Evolutionary conservation across 2,797 vertebrate genomes (phyloP).

Genomic region (Xyrichtys novacula): DNA sequence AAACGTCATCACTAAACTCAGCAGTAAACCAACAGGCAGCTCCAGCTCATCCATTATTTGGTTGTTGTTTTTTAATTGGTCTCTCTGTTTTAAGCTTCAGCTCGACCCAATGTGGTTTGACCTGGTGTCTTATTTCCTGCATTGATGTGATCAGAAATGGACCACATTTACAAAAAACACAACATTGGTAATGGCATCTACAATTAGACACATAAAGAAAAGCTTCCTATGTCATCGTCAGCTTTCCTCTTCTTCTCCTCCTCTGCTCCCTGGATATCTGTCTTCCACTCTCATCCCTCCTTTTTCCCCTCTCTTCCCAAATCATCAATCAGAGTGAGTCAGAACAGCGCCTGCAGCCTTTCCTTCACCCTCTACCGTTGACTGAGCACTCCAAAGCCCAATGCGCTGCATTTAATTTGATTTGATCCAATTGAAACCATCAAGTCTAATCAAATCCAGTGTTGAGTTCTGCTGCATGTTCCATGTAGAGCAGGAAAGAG

Average conservation of each 20-base stretch:
- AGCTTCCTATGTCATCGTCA: conserved; percentile 19
- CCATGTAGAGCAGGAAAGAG: conserved; percentile 37
- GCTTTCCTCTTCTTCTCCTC: conserved; percentile 12
- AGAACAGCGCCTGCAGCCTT: conserved; percentile 61
- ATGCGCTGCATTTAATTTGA: conserved; percentile 62
- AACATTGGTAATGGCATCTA: conserved; percentile 16
- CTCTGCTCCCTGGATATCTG: conserved; percentile 19
- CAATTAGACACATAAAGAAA: conserved; percentile 23
- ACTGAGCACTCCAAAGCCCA: conserved; percentile 63
- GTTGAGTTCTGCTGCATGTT: conserved; percentile 49
- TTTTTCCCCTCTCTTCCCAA: conserved; percentile 12
- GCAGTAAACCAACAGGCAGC: not conserved
- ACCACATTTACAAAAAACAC: conserved; percentile 8
- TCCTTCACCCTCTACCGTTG: conserved; percentile 63
- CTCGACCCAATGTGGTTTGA: conserved; percentile 34
- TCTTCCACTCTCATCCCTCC: conserved; percentile 9
- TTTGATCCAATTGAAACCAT: conserved; percentile 76
- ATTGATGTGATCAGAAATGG: conserved; percentile 16
- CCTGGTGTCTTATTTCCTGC: conserved; percentile 43
- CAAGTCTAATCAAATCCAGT: conserved; percentile 68
- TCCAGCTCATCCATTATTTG: not conserved
- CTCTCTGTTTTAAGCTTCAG: conserved; percentile 11
- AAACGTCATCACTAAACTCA: conserved; percentile 19
- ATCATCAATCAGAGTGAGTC: conserved; percentile 61
- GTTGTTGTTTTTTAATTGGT: conserved; percentile 1